Percentiles rank a stretch among this genome's conserved stretches.
Evolutionary conservation across 2,888 invertebrate genomes (phyloP).

Genomic region (Heliconius hortense): DNA sequence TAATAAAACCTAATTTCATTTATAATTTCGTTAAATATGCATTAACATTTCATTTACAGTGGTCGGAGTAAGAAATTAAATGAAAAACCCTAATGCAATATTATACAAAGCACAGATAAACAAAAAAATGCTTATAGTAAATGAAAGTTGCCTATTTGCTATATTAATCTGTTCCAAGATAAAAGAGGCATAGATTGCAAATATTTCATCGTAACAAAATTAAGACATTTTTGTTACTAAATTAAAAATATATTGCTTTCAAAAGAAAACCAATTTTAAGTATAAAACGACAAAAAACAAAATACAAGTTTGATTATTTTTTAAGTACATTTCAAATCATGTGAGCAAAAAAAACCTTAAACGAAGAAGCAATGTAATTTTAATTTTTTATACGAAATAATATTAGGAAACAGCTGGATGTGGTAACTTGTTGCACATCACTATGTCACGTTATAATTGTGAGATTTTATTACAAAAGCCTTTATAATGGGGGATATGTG

Average conservation of each 20-base stretch:
- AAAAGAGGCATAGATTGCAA: not conserved
- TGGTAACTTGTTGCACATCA: constrained; percentile 40
- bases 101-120: not conserved
- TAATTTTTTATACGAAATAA: constrained; percentile 11
- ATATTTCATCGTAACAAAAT: not conserved
- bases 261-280: not conserved
- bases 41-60: constrained; percentile 12
- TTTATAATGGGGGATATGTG: constrained; percentile 14
- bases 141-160: not conserved
- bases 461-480: constrained; percentile 39
- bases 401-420: constrained; percentile 32
- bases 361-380: not conserved
- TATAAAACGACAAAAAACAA: not conserved
- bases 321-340: not conserved
- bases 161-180: not conserved
- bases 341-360: not conserved
- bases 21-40: not conserved
- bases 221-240: not conserved
- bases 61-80: not conserved
- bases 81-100: constrained; percentile 15
- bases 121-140: not conserved
- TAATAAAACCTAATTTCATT: not conserved
- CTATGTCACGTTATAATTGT: constrained; percentile 43
- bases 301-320: not conserved
- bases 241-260: not conserved